Percentiles rank a stretch among this genome's conserved stretches.
Evolutionary conservation across 2,888 invertebrate genomes (phyloP).

Genomic region (Linyphia triangularis): DNA sequence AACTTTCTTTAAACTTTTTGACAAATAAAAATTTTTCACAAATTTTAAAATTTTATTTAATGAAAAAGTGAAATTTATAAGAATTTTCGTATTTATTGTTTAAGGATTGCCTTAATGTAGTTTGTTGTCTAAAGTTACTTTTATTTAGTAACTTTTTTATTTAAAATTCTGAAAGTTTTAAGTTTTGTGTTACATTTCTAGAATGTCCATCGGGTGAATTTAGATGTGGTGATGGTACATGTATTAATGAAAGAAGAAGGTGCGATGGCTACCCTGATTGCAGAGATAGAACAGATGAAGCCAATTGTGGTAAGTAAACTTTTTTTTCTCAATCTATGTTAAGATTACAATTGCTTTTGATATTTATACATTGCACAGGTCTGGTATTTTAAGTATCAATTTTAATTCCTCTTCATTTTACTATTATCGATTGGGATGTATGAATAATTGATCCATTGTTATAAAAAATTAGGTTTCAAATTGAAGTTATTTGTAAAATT

Average conservation of each 20-base stretch:
- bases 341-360: too few species aligned
- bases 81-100: neutral
- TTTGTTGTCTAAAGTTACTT: neutral
- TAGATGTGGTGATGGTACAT: constrained; percentile 83
- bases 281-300: constrained; percentile 84
- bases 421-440: too few species aligned
- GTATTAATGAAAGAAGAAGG: constrained; percentile 82
- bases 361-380: too few species aligned
- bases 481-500: too few species aligned
- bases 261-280: constrained; percentile 84
- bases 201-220: constrained; percentile 80
- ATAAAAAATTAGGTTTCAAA: too few species aligned
- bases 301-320: constrained; percentile 77
- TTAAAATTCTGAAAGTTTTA: too few species aligned
- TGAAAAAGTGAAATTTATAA: neutral
- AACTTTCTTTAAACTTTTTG: constrained; percentile 2
- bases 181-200: constrained; percentile 2
- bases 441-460: too few species aligned
- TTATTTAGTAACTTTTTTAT: too few species aligned
- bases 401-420: too few species aligned
- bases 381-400: too few species aligned
- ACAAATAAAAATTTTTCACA: neutral
- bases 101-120: neutral
- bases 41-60: neutral
- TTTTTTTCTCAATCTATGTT: too few species aligned